Percentiles rank a stretch among this genome's conserved stretches.
phyloP scores from a whole-genome alignment of 2,797 vertebrate species.

The Mus caroli region DNA sequence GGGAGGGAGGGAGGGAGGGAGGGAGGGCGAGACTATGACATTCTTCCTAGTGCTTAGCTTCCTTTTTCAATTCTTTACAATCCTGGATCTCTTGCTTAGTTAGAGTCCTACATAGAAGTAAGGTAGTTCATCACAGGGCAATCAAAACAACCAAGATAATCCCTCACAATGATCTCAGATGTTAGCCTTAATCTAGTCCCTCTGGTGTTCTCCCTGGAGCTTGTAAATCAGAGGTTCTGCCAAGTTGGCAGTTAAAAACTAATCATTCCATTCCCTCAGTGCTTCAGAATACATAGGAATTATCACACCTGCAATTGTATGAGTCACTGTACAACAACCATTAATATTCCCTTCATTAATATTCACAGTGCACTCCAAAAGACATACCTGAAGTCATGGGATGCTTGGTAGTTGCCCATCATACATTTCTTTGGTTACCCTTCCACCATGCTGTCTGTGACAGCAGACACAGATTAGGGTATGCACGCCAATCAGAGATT shows the following conservation, averaged over 20 bases:
- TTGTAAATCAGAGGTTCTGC: background rate
- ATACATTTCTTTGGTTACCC: rapidly evolving
- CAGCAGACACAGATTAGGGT: background rate
- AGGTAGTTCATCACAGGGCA: background rate
- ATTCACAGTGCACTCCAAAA: background rate
- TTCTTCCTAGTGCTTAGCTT: background rate
- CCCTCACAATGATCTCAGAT: background rate
- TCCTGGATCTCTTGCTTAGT: background rate
- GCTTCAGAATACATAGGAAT: background rate
- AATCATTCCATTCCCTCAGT: background rate
- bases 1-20: background rate
- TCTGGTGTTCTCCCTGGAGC: background rate
- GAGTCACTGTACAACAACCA: background rate
- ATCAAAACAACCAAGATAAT: background rate
- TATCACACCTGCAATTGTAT: background rate
- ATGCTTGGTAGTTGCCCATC: background rate
- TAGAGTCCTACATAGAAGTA: background rate
- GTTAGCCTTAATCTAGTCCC: background rate
- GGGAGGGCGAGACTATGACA: background rate
- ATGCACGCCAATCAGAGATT: no score
- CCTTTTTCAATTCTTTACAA: background rate
- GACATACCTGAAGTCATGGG: background rate
- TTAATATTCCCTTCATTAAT: background rate
- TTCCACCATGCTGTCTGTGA: background rate
- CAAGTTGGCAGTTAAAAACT: background rate